Evolutionary conservation across 2,888 invertebrate genomes (phyloP), one percentile per base, ranked within the genome.

Genomic region (Ommatoiulus sabulosus): DNA sequence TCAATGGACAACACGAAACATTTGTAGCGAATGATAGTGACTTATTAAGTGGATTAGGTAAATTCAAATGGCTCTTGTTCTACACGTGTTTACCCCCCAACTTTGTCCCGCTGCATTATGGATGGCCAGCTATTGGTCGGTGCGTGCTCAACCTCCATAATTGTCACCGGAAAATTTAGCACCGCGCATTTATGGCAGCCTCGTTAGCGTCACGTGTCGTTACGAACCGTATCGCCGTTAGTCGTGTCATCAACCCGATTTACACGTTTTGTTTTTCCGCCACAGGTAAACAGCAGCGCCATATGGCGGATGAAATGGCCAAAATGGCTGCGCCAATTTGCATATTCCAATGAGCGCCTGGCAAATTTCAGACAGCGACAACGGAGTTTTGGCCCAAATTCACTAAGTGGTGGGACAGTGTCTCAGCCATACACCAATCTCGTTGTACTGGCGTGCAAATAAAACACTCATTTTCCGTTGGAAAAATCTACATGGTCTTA

Each of bases 41-140:
- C 72, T 72, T 72, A 72, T 72, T 72, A 72, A 72, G 72, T 72
- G 24, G 72, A 72, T 72, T 72, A 72, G 72, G 72, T 72, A 72
- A 72, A 72, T 72, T 72, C 20, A 72, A 72, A 72, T 72, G 72
- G 72, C 72, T 72, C 24, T 72, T 72, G 72, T 72, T 72, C 72
- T 72, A 72, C 72, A 72, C 72, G 72, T 72, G 72, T 72, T 72
- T 72, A 72, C 72, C 24, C 72, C 35, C 72, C 72, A 72, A 72
- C 72, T 72, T 24, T 72, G 72, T 72, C 72, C 72, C 8, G 10
- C 72, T 72, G 72, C 72, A 72, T 72, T 72, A 72, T 72, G 72
- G 24, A 72, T 72, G 72, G 24, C 3, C 10, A 24, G 10, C 72
- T 8, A 72, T 72, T 72, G 72, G 72, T 5, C 72, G 6, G 72